Evolutionary conservation across 2,888 invertebrate genomes (phyloP).

Genomic region (Acrocera orbiculus): DNA sequence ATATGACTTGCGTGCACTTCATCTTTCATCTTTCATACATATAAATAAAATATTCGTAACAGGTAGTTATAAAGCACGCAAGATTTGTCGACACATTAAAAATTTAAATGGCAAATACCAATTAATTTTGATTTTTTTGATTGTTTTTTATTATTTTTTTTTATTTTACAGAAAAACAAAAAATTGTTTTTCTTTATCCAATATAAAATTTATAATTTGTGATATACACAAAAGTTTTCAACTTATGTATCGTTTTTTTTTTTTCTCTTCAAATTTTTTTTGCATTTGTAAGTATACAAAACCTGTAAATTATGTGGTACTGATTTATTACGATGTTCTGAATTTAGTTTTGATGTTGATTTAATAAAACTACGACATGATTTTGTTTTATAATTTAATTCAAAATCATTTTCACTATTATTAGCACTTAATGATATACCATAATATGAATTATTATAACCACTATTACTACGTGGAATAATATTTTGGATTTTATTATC

Average conservation of each 20-base stretch:
- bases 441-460: conserved; percentile 4
- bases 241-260: background rate
- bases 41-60: no score
- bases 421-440: conserved; percentile 11
- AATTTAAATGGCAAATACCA: no score
- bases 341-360: conserved; percentile 16
- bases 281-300: conserved; percentile 2
- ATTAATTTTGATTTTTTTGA: no score
- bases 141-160: no score
- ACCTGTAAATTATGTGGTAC: conserved; percentile 21
- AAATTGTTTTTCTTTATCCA: no score
- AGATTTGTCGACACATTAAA: no score
- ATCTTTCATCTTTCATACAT: no score
- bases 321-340: conserved; percentile 20
- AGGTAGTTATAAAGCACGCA: no score
- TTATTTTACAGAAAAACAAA: no score
- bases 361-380: conserved; percentile 19
- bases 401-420: conserved; percentile 16
- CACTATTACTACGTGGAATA: conserved; percentile 1
- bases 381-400: conserved; percentile 17
- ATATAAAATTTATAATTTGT: no score
- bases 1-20: no score
- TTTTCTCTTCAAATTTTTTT: conserved; percentile 7
- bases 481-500: conserved; percentile 1
- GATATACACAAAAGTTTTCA: no score